Conservation (phyloP, 1,140 invertebrate species). For the Nylanderia fulva region DNA sequence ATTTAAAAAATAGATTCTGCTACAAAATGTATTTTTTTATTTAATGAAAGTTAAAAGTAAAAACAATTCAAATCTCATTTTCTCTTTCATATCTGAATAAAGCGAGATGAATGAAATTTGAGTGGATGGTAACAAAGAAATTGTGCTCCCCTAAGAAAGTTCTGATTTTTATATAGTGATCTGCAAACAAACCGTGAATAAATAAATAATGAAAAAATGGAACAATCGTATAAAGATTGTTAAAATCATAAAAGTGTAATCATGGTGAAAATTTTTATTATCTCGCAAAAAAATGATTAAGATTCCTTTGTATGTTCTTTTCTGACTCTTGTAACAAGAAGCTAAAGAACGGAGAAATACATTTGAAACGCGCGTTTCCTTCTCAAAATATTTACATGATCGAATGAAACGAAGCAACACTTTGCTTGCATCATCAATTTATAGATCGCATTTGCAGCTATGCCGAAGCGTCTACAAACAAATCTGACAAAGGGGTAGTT, state of each 20-base stretch:
- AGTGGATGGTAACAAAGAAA: conserved; percentile 17
- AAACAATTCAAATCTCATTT: background rate
- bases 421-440: conserved; percentile 45
- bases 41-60: background rate
- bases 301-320: conserved; percentile 31
- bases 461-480: conserved; percentile 15
- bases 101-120: background rate
- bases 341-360: conserved; percentile 9
- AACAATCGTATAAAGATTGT: background rate
- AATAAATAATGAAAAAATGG: background rate
- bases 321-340: background rate
- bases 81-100: background rate
- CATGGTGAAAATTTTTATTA: background rate
- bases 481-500: conserved; percentile 33
- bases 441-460: conserved; percentile 30
- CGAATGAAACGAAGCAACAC: conserved; percentile 45
- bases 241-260: background rate
- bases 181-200: background rate
- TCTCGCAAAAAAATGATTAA: conserved; percentile 11
- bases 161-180: background rate
- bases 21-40: background rate
- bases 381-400: conserved; percentile 46
- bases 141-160: background rate
- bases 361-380: conserved; percentile 2
- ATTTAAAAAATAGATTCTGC: background rate